Evolutionary conservation across 2,113 vertebrate genomes (phyloP), one percentile per base, ranked within the genome.

Genomic region (Eulacestoma nigropectus): DNA sequence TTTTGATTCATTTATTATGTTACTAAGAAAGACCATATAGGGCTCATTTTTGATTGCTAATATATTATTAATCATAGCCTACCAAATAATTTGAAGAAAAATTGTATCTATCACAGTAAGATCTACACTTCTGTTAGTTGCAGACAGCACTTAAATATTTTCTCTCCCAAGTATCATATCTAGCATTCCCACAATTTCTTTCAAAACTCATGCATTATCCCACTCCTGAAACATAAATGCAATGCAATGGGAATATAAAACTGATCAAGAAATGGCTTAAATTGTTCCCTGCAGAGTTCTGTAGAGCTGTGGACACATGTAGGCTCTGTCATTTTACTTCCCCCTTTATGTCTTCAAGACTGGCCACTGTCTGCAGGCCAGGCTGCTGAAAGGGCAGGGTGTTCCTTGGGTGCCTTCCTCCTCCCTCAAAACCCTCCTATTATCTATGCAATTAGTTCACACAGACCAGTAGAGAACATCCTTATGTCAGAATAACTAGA

Each of bases 281-380:
- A 65, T n/a, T 64, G 32, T 22, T 91, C 46, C 62, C 49, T 90
- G 53, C 44, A 83, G 81, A 60, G 60, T 46, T 87, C 57, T 93
- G 47, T 57, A 59, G 77, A 72, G 21, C 35, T 95, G 39, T 13
- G 78, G 76, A 59, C 56, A 44, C 30, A 13, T 16, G 26, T 37
- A 64, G 50, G 41, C 4, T 83, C 35, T 69, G 50, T 35, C 14
- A 1, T 69, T 81, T 78, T 53, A 5, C 15, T 49, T 20, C 18
- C 69, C 32, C 12, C 4, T 81, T 75, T 64, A 35, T 68, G 33
- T 25, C 27, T 16, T 2, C 47, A 39, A 22, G 64, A 10, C n/a
- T 35, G 27, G 60, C 59, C 3, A 0, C 32, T n/a, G 64, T 47
- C 68, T 11, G 1, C 25, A 39, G 64, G 20, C 7, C 5, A 32